Conservation (phyloP, 2,113 vertebrate species). For the Tylochromis polylepis region DNA sequence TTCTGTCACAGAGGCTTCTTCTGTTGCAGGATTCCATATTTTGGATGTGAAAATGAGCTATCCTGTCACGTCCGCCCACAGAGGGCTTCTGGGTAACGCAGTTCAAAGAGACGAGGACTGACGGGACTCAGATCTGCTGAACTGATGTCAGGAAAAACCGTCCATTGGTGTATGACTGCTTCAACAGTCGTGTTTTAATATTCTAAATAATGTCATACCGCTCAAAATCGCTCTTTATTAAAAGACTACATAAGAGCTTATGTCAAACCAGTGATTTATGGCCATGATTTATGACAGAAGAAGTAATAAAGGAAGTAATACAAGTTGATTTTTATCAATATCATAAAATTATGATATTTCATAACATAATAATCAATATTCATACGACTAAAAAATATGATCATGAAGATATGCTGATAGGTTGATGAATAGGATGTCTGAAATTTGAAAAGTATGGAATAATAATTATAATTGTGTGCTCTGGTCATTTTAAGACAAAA, state of each 20-base stretch:
- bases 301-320: no score
- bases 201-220: not conserved
- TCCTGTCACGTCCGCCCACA: not conserved
- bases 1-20: not conserved
- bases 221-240: not conserved
- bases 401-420: no score
- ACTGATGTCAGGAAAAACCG: not conserved
- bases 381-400: no score
- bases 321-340: no score
- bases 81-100: slow-evolving; percentile 1
- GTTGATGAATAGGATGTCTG: no score
- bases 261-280: no score
- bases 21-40: not conserved
- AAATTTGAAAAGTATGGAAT: no score
- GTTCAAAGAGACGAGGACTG: not conserved
- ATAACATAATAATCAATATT: no score
- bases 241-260: not conserved
- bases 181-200: not conserved
- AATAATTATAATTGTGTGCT: no score
- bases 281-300: no score
- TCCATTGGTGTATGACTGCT: not conserved
- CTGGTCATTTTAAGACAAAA: no score
- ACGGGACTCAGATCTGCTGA: not conserved
- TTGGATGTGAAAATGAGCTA: not conserved
- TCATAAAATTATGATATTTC: no score